Percentiles rank a stretch among this genome's conserved stretches.
phyloP scores from a whole-genome alignment of 1,140 invertebrate species.

The Drosophila sturtevanti region DNA sequence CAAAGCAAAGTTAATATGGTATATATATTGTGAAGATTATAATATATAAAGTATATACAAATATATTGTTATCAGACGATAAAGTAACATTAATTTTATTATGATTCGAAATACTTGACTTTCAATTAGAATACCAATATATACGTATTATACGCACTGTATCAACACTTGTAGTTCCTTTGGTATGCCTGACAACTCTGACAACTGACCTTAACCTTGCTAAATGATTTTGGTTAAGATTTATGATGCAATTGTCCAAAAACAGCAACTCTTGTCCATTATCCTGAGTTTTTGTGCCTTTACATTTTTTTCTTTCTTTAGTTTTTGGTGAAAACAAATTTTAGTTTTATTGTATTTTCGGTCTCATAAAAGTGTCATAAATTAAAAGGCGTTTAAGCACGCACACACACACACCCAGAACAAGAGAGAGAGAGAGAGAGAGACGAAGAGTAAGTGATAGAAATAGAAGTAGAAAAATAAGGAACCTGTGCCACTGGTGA shows the following conservation, averaged over 20 bases:
- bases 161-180: neutral
- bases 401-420: slow-evolving; percentile 26
- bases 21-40: too few relatives aligned
- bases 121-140: too few relatives aligned
- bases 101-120: too few relatives aligned
- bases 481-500: slow-evolving; percentile 78
- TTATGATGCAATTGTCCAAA: slow-evolving; percentile 69
- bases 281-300: slow-evolving; percentile 55
- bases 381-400: slow-evolving; percentile 70
- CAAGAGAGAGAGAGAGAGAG: neutral
- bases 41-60: too few relatives aligned
- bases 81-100: too few relatives aligned
- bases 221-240: slow-evolving; percentile 63
- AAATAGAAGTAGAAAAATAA: slow-evolving; percentile 23
- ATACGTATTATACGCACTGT: too few relatives aligned
- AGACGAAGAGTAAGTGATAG: too few relatives aligned
- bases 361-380: slow-evolving; percentile 80
- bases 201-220: slow-evolving; percentile 41
- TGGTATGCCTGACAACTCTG: slow-evolving; percentile 25
- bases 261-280: slow-evolving; percentile 40
- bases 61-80: too few relatives aligned
- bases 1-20: too few relatives aligned
- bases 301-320: slow-evolving; percentile 3
- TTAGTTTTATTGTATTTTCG: slow-evolving; percentile 63
- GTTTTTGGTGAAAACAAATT: slow-evolving; percentile 46